A percentile compares a stretch with the other conserved stretches of the same genome.
Conservation (phyloP, 2,888 invertebrate genomes). For the Aquatica leii region DNA sequence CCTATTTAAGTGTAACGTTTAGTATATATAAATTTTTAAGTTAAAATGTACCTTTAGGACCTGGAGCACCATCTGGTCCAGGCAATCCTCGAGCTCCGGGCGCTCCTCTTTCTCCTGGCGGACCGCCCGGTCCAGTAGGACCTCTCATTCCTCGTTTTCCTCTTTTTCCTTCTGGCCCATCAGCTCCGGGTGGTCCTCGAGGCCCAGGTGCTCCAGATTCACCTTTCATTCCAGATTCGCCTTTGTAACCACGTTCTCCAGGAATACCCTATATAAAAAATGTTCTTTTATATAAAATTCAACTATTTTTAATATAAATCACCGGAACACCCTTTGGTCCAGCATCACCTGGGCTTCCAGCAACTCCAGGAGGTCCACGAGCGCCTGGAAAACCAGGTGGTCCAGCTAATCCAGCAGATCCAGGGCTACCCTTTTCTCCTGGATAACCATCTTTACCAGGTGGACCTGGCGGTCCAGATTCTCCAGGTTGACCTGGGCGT, state of each 20-base stretch:
- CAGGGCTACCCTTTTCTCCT: constrained; percentile 82
- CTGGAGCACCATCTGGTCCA: constrained; percentile 79
- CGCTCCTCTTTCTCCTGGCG: constrained; percentile 76
- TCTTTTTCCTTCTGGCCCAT: constrained; percentile 82
- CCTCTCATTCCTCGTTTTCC: constrained; percentile 82
- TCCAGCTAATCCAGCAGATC: constrained; percentile 75
- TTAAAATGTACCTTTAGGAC: constrained; percentile 70
- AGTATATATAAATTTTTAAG: not conserved
- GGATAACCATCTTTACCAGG: constrained; percentile 83
- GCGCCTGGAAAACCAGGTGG: constrained; percentile 85
- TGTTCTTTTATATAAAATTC: constrained; percentile 6
- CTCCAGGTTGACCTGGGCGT: constrained; percentile 79
- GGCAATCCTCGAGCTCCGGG: constrained; percentile 74
- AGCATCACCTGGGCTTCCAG: constrained; percentile 76
- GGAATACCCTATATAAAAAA: constrained; percentile 68
- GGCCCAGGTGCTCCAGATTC: constrained; percentile 77
- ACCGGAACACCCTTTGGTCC: constrained; percentile 81
- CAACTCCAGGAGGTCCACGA: constrained; percentile 77
- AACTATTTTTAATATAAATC: no score
- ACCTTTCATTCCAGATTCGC: constrained; percentile 79
- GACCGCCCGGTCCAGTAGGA: constrained; percentile 76
- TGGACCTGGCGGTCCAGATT: constrained; percentile 76
- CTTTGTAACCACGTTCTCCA: constrained; percentile 83
- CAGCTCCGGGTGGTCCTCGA: constrained; percentile 76
- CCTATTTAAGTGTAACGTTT: constrained; percentile 58